These are phyloP conservation scores for Aphrocallistes beatrix DNA, from an alignment of 37 sponge, comb jelly and placozoan genomes.

Conservation along the genomic window DNA sequence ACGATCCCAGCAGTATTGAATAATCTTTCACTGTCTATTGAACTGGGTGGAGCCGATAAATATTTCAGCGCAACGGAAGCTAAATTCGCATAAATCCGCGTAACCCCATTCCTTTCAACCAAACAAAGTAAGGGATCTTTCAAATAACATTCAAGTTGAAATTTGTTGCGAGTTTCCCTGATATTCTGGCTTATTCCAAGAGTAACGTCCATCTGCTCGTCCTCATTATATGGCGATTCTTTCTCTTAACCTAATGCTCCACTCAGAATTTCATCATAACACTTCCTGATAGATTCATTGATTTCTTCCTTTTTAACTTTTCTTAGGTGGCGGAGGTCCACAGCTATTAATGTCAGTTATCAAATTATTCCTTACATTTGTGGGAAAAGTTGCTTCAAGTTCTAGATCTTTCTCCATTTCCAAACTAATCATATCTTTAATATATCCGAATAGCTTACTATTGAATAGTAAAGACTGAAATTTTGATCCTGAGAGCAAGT, in stretches of 20 bases:
- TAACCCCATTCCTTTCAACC: background rate
- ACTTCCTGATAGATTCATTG: conserved; percentile 7
- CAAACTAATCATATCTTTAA: background rate
- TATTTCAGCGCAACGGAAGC: background rate
- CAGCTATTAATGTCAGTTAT: conserved; percentile 13
- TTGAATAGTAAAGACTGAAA: conserved; percentile 13
- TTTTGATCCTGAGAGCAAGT: background rate
- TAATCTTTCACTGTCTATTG: background rate
- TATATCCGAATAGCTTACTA: too few species aligned
- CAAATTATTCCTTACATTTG: conserved; percentile 17
- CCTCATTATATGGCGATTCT: conserved; percentile 16
- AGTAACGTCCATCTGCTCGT: conserved; percentile 10
- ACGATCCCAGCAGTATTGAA: background rate
- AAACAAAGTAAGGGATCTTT: background rate
- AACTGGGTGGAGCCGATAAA: background rate
- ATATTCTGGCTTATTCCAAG: background rate
- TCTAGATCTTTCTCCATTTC: background rate
- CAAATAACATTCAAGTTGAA: conserved; percentile 14
- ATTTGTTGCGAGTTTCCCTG: background rate
- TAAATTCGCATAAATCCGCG: background rate
- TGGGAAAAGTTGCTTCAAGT: background rate
- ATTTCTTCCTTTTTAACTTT: conserved; percentile 1
- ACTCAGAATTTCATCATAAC: background rate
- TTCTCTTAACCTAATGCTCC: conserved; percentile 9
- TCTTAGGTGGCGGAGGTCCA: conserved; percentile 11